Evolutionary conservation across 1,140 invertebrate species (phyloP).

Genomic region (Physella acuta): DNA sequence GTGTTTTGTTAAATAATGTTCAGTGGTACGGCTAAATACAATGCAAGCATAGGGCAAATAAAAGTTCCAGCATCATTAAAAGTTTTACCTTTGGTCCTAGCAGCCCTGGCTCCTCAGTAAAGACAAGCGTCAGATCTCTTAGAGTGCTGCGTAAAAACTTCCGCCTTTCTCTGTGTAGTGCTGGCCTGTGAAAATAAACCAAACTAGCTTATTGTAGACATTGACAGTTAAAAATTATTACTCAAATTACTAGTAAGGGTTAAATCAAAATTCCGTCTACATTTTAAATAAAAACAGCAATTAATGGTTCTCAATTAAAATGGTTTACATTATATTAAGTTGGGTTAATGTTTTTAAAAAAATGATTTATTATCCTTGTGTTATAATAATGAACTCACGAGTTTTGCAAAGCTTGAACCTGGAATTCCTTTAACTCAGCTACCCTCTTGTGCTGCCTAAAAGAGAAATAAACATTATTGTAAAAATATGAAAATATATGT

Average conservation of each 20-base stretch:
- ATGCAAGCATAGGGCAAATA: background rate
- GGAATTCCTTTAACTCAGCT: conserved; percentile 91
- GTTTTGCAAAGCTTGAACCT: conserved; percentile 85
- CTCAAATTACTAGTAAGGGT: too few relatives aligned
- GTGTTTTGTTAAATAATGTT: background rate
- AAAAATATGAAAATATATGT: too few relatives aligned
- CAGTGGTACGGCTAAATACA: background rate
- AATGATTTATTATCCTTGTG: too few relatives aligned
- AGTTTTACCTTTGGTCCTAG: conserved; percentile 81
- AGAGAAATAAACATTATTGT: background rate
- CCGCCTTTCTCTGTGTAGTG: conserved; percentile 88
- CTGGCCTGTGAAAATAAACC: conserved; percentile 64
- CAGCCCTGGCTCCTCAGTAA: conserved; percentile 96
- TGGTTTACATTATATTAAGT: background rate
- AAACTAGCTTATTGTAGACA: too few relatives aligned
- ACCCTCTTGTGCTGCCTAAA: conserved; percentile 78
- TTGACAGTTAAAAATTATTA: too few relatives aligned
- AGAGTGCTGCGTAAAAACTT: conserved; percentile 95
- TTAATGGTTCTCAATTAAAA: background rate
- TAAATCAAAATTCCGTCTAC: too few relatives aligned
- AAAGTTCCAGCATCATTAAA: background rate
- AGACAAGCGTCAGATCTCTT: conserved; percentile 90
- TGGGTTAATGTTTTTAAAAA: too few relatives aligned
- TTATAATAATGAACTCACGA: too few relatives aligned
- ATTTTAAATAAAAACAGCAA: too few relatives aligned